phyloP scores from a whole-genome alignment of 2,797 vertebrate species.

The Microchirus variegatus region DNA sequence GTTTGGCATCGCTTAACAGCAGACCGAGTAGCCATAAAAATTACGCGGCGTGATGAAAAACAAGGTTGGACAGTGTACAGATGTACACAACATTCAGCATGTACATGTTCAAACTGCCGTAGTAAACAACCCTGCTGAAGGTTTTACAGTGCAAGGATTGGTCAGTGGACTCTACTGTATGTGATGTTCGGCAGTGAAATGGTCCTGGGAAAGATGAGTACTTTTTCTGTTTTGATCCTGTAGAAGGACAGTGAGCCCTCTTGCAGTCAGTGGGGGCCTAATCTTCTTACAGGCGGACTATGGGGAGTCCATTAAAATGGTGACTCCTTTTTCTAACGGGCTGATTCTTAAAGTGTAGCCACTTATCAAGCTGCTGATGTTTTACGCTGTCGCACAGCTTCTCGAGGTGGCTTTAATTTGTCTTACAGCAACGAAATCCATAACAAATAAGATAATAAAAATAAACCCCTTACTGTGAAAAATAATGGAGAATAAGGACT shows the following conservation, averaged over 20 bases:
- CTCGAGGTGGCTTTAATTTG: constrained; percentile 4
- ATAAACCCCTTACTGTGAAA: constrained; percentile 16
- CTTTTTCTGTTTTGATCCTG: constrained; percentile 50
- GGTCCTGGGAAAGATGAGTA: constrained; percentile 8
- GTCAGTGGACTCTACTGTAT: constrained; percentile 28
- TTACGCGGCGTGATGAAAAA: constrained; percentile 5
- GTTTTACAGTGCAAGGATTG: constrained; percentile 11
- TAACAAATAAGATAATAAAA: constrained; percentile 10
- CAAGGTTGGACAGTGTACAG: constrained; percentile 3
- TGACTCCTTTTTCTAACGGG: constrained; percentile 6
- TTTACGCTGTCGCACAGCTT: neutral
- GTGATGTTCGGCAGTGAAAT: constrained; percentile 30
- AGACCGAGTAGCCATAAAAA: constrained; percentile 9
- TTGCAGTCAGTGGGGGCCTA: constrained; percentile 16
- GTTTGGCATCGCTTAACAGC: neutral
- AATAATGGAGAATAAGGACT: neutral
- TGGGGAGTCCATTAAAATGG: constrained; percentile 34
- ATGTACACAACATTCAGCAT: constrained; percentile 2
- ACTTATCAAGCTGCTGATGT: constrained; percentile 7
- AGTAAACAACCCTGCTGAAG: constrained; percentile 26
- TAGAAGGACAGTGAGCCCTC: constrained; percentile 29
- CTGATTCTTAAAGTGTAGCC: constrained; percentile 25
- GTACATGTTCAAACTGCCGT: constrained; percentile 1
- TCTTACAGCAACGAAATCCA: neutral
- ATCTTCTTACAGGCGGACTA: constrained; percentile 37